Evolutionary conservation across 2,113 vertebrate species (phyloP).

Genomic region (Danio rerio): DNA sequence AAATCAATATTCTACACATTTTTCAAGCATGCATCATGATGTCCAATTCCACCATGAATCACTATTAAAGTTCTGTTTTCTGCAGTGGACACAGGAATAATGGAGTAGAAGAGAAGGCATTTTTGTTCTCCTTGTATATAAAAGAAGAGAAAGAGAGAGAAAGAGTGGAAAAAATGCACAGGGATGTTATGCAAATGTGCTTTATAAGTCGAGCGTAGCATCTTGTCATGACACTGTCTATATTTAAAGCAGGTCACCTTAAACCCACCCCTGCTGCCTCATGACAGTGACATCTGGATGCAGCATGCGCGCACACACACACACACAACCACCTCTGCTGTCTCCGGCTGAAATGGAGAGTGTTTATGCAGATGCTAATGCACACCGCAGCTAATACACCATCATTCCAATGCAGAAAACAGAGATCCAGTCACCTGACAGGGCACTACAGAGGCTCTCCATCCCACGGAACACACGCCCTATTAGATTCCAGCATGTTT

Average conservation of each 20-base stretch:
- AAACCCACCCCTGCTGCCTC: conserved; percentile 73
- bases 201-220: conserved; percentile 75
- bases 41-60: background rate
- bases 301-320: conserved; percentile 54
- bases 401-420: conserved; percentile 70
- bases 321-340: conserved; percentile 46
- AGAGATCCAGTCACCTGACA: conserved; percentile 66
- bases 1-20: background rate
- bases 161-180: conserved; percentile 51
- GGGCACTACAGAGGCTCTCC: conserved; percentile 63
- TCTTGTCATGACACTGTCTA: conserved; percentile 81
- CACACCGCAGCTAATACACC: conserved; percentile 67
- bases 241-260: conserved; percentile 84
- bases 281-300: conserved; percentile 78
- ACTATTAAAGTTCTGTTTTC: conserved; percentile 1
- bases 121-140: conserved; percentile 60
- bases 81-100: conserved; percentile 57
- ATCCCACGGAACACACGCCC: conserved; percentile 18
- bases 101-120: conserved; percentile 60
- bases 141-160: conserved; percentile 29
- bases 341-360: conserved; percentile 32
- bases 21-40: no score
- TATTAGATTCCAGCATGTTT: conserved; percentile 45
- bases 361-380: conserved; percentile 64
- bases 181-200: conserved; percentile 76